Conservation (phyloP, 2,888 invertebrate genomes). For the Panopea generosa region DNA sequence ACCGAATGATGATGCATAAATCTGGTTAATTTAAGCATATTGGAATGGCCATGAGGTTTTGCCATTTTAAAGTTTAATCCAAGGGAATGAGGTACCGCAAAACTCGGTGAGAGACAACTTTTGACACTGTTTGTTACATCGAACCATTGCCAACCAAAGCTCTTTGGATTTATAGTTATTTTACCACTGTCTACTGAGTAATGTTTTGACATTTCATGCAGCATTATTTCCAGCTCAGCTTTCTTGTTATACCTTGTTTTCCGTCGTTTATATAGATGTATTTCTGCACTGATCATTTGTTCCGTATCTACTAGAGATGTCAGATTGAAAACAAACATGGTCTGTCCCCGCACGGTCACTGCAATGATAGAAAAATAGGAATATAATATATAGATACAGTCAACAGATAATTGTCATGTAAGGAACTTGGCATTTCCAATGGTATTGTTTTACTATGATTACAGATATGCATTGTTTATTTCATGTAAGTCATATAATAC, state of each 20-base stretch:
- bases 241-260: constrained; percentile 51
- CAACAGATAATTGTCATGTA: too few relatives aligned
- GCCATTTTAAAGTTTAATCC: constrained; percentile 78
- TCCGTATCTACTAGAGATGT: constrained; percentile 81
- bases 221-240: constrained; percentile 68
- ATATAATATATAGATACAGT: too few relatives aligned
- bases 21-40: constrained; percentile 72
- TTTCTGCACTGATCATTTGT: constrained; percentile 83
- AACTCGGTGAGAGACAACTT: constrained; percentile 72
- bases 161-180: constrained; percentile 69
- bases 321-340: constrained; percentile 85
- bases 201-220: constrained; percentile 77
- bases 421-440: too few relatives aligned
- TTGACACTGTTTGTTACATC: constrained; percentile 80
- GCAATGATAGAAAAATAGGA: constrained; percentile 45
- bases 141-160: constrained; percentile 82
- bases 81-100: constrained; percentile 73
- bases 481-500: too few relatives aligned
- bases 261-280: constrained; percentile 83
- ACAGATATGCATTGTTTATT: too few relatives aligned
- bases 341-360: constrained; percentile 83
- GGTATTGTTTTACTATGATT: too few relatives aligned
- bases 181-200: constrained; percentile 70
- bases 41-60: constrained; percentile 69
- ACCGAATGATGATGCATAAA: constrained; percentile 79